Evolutionary conservation across 2,888 invertebrate species (phyloP).

Genomic region (Taphrorychus bicolor): DNA sequence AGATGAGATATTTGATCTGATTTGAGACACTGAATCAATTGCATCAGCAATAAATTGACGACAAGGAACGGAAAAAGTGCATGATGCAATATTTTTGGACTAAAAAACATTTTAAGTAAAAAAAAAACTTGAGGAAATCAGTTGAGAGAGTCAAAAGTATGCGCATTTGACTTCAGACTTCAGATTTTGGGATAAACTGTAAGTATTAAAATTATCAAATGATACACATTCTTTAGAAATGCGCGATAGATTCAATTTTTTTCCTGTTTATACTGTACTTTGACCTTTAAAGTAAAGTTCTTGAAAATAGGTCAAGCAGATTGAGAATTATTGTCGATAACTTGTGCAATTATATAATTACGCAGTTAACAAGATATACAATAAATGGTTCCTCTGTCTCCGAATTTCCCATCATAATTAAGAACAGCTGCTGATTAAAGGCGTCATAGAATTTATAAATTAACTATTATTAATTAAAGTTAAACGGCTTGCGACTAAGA

Average conservation of each 20-base stretch:
- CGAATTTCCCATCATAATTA: neutral
- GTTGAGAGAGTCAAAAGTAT: no score
- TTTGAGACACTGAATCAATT: constrained; percentile 9
- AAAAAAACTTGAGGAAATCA: no score
- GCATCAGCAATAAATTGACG: constrained; percentile 18
- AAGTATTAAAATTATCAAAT: neutral
- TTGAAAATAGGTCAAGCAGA: constrained; percentile 31
- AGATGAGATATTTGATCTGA: neutral
- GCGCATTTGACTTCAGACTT: no score
- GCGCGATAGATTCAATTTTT: constrained; percentile 24
- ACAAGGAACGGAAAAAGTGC: neutral
- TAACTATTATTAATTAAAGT: neutral
- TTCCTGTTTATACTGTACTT: constrained; percentile 35
- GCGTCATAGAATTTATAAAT: neutral
- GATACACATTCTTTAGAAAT: constrained; percentile 1
- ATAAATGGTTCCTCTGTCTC: constrained; percentile 6
- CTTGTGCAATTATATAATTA: constrained; percentile 33
- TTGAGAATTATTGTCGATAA: constrained; percentile 25
- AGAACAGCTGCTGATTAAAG: neutral
- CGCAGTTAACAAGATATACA: constrained; percentile 14
- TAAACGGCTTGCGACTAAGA: neutral
- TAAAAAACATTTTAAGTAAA: no score
- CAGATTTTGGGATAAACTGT: neutral
- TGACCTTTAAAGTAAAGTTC: constrained; percentile 32
- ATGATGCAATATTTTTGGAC: no score